Evolutionary conservation across 2,113 vertebrate species (phyloP), one percentile per base, ranked within the genome.

Genomic region (Martes martes): DNA sequence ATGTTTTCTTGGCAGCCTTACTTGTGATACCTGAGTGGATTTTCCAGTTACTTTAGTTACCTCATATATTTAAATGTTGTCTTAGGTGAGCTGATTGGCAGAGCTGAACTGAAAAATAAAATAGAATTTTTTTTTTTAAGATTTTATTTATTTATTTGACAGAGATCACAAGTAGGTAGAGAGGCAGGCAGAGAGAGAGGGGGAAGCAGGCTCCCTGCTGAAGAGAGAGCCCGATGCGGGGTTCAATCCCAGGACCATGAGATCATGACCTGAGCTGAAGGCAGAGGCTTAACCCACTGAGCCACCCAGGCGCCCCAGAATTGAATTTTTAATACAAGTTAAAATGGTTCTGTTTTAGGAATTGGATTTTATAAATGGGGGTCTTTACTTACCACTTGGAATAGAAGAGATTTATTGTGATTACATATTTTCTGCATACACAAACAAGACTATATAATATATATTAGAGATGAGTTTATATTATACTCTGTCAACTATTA

Each of bases 331-430:
- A 86, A 52, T 76, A 81, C 50, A 39, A 65, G 11, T 33, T 61
- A 74, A 59, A 94, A 42, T 86, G 15, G 1, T 95, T 90, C 74
- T 76, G 5, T 52, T 50, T 57, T 50, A 95, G 42, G 26, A 69
- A 42, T 28, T 86, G 52, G 4, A 21, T 96, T 85, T 93, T 92
- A 96, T 67, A 87, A 94, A 57, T 84, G 50, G 2, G 61, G 4
- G 5, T n/a, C 19, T 87, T 87, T 89, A 67, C 57, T 97, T 95
- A 83, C 31, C 90, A 26, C 59, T 91, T 91, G 52, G 21, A 95
- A 65, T 91, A 79, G 26, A 87, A 71, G 45, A 92, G 24, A 71
- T 76, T 73, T 95, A 78, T 71, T 90, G 33, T 84, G 61, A 21
- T 71, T 88, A 91, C 23, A 21, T 85, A 65, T 81, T 85, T 95